phyloP scores from a whole-genome alignment of 2,888 invertebrate species.

The Aromia moschata region DNA sequence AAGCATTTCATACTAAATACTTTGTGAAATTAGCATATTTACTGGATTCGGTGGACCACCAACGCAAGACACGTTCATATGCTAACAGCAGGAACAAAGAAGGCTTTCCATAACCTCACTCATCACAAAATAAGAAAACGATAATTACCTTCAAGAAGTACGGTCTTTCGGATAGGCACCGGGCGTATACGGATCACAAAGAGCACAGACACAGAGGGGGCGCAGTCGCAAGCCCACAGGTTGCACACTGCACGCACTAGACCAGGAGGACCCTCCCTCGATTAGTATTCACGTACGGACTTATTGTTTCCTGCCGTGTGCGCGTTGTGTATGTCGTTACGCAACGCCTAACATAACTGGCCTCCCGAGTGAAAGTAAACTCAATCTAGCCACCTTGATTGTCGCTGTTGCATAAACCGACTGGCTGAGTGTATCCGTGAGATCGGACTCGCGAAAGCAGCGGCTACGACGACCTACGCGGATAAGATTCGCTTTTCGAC shows the following conservation, averaged over 20 bases:
- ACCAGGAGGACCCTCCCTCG: constrained; percentile 8
- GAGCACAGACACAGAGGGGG: constrained; percentile 7
- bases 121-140: constrained; percentile 2
- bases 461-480: constrained; percentile 26
- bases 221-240: constrained; percentile 16
- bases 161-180: constrained; percentile 6
- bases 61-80: no score
- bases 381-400: constrained; percentile 50
- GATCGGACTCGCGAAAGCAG: constrained; percentile 35
- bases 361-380: constrained; percentile 55
- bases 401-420: constrained; percentile 51
- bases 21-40: no score
- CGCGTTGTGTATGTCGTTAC: constrained; percentile 41
- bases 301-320: constrained; percentile 45
- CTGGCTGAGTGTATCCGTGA: no score
- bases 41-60: no score
- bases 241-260: constrained; percentile 5
- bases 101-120: neutral
- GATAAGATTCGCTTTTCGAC: constrained; percentile 40
- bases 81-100: constrained; percentile 15
- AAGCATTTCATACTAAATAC: no score
- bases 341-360: constrained; percentile 51
- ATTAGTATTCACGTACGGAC: constrained; percentile 31
- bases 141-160: constrained; percentile 23
- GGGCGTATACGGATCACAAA: constrained; percentile 4